A percentile compares a stretch with the other conserved stretches of the same genome.
These are phyloP conservation scores for Hirtodrosophila alboralis DNA, from an alignment of 2,888 invertebrate species.

Conservation along the genomic window DNA sequence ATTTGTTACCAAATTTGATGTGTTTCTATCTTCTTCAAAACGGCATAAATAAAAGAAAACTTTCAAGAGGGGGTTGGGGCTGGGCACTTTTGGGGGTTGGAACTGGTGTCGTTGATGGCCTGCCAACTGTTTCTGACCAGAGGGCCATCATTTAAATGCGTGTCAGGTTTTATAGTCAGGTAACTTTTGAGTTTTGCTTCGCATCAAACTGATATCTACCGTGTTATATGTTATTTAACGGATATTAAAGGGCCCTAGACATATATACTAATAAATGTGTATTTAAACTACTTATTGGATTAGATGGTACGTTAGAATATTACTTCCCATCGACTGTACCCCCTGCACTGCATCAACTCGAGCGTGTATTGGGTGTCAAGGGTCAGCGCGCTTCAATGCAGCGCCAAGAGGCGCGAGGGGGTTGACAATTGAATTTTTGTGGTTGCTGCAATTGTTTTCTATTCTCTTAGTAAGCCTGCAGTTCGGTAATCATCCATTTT, in stretches of 20 bases:
- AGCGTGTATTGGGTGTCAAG: constrained; percentile 56
- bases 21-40: constrained; percentile 76
- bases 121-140: constrained; percentile 46
- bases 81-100: constrained; percentile 23
- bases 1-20: constrained; percentile 82
- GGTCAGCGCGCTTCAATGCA: constrained; percentile 55
- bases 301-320: constrained; percentile 15
- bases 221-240: constrained; percentile 17
- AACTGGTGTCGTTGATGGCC: constrained; percentile 48
- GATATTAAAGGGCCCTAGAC: constrained; percentile 18
- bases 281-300: constrained; percentile 47
- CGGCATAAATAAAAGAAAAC: constrained; percentile 67
- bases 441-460: constrained; percentile 30
- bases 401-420: constrained; percentile 33
- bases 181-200: constrained; percentile 53
- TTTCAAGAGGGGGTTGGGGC: constrained; percentile 21
- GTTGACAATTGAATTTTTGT: constrained; percentile 20
- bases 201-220: constrained; percentile 26
- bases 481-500: constrained; percentile 21
- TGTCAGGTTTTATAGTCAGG: constrained; percentile 65
- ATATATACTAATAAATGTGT: constrained; percentile 1
- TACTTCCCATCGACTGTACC: constrained; percentile 7
- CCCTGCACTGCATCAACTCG: constrained; percentile 3
- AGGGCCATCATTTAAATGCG: constrained; percentile 69
- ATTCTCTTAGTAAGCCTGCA: constrained; percentile 3